phyloP scores from a whole-genome alignment of 2,797 vertebrate genomes.

The Ibycter americanus region DNA sequence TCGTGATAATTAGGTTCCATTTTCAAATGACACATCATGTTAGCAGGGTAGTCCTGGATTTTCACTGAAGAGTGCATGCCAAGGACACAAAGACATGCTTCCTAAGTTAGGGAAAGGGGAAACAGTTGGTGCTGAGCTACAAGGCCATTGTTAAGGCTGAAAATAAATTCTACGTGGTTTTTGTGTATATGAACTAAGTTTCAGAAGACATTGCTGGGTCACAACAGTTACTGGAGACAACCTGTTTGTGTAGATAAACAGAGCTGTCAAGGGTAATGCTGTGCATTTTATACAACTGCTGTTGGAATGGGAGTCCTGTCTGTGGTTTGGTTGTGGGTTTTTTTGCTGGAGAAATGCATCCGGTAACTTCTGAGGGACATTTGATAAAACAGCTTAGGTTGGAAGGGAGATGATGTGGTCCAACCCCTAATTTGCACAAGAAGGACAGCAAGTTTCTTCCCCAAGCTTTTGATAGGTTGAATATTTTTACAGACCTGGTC shows the following conservation, averaged over 20 bases:
- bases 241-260: neutral
- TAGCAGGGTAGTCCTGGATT: neutral
- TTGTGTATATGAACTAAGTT: neutral
- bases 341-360: neutral
- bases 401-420: neutral
- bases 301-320: neutral
- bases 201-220: neutral
- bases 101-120: neutral
- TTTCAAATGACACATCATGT: neutral
- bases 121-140: neutral
- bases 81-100: neutral
- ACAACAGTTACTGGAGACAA: neutral
- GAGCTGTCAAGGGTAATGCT: neutral
- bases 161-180: neutral
- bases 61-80: neutral
- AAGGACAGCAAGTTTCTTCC: neutral
- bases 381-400: neutral
- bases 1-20: neutral
- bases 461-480: neutral
- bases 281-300: neutral
- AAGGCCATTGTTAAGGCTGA: neutral
- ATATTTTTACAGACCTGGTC: neutral
- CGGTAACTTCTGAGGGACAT: neutral
- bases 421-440: neutral
- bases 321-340: neutral